Conservation (phyloP, 2,797 vertebrate genomes). For the Vultur gryphus region DNA sequence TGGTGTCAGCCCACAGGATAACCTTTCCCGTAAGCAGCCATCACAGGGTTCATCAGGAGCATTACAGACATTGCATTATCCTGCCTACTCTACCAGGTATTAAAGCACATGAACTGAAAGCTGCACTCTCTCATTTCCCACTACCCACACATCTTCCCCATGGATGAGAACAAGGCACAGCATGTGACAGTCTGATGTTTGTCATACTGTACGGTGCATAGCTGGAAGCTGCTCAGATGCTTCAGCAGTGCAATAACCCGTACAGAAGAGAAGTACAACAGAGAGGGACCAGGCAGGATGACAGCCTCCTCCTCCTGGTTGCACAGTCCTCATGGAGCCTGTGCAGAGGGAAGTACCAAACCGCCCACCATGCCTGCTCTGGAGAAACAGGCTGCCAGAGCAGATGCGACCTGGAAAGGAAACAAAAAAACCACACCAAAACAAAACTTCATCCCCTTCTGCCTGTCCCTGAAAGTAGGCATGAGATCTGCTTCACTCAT, state of each 20-base stretch:
- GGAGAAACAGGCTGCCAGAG: neutral
- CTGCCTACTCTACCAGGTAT: neutral
- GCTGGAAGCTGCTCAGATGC: neutral
- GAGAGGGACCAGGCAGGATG: neutral
- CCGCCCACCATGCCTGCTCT: neutral
- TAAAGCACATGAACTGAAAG: neutral
- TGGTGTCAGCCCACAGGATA: neutral
- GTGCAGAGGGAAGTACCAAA: neutral
- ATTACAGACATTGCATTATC: neutral
- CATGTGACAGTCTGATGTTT: neutral
- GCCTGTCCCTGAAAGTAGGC: neutral
- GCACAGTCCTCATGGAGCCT: neutral
- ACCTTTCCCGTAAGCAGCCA: neutral
- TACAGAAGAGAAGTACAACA: neutral
- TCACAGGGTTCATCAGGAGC: neutral
- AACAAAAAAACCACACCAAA: neutral
- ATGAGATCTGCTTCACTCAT: neutral
- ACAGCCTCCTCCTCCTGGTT: neutral
- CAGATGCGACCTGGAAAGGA: accelerated
- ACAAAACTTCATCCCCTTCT: neutral
- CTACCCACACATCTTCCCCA: neutral
- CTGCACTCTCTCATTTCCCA: neutral
- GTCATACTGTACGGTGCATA: neutral
- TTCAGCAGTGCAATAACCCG: neutral
- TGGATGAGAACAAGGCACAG: neutral